A percentile compares a stretch with the other conserved stretches of the same genome.
Conservation (phyloP, 37 sponge, comb jelly and placozoan genomes). For the Chondrosia reniformis region DNA sequence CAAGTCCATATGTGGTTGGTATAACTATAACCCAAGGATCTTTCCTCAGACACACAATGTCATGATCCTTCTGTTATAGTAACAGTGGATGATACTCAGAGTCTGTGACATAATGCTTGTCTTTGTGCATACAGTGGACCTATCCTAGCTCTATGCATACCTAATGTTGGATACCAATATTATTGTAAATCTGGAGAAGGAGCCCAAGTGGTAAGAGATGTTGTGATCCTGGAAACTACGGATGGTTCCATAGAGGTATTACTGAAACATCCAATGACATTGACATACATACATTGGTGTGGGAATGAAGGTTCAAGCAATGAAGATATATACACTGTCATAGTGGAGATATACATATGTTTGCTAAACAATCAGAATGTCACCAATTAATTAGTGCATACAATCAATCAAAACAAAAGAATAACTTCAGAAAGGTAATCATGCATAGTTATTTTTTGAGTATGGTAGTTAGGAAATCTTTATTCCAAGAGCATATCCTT, state of each 20-base stretch:
- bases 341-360: constrained; percentile 3
- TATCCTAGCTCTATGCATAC: too few species aligned
- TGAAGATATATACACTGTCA: background rate
- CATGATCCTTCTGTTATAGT: background rate
- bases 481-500: too few species aligned
- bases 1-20: background rate
- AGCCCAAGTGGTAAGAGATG: background rate
- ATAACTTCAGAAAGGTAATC: too few species aligned
- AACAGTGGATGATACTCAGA: background rate
- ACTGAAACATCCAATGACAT: background rate
- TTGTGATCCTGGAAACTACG: background rate
- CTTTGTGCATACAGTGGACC: too few species aligned
- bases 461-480: too few species aligned
- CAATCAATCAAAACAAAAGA: too few species aligned
- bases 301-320: background rate
- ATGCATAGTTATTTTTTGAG: too few species aligned
- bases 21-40: background rate
- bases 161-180: too few species aligned
- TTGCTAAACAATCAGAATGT: background rate
- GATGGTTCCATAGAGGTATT: constrained; percentile 8
- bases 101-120: too few species aligned
- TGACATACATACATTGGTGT: background rate
- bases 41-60: background rate
- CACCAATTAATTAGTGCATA: background rate
- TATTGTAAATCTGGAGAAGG: too few species aligned